Base-by-base conservation (phyloP, 2,797 vertebrate species). In the Cottoperca gobio region DNA sequence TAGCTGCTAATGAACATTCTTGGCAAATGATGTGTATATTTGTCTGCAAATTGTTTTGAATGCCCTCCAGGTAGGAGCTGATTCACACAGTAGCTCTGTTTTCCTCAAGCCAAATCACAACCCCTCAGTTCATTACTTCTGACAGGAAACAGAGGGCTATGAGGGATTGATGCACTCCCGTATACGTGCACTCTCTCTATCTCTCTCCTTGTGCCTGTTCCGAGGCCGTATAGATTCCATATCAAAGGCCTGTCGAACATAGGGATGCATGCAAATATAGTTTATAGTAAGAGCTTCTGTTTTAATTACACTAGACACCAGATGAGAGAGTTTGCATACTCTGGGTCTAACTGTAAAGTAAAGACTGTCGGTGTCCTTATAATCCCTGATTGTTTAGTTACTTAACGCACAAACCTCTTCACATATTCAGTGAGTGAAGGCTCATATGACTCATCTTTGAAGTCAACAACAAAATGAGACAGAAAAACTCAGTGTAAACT, bases 121-220 rank as follows among this genome's bases (percentile, higher is more conserved):
- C 58, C 84, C 85, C 82, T 84, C 80, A 78, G 79, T 88, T 92
- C 86, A 89, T 81, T 88, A 89, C 60, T 77, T 67, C 86, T 88
- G 88, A 91, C 87, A 82, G 78, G 62, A 85, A 85, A 86, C 89
- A 90, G 84, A 83, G 78, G 84, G 69, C 75, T 75, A 45, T 73
- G 86, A 86, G 74, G 77, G 85, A 86, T 61, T 81, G 79, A 85
- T 83, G 79, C 73, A 40, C 79, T 79, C 73, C 3, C 54, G 65
- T 23, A 53, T 73, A 62, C 67, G 46, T 21, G 42, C 79, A n/a
- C 17, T 26, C 35, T 46, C 58, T 61, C 67, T 57, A 58, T 12
- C 57, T 61, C 67, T 60, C 58, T 12, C 59, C 80, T 66, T 24
- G 42, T 55, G 74, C 35, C 68, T 17, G 31, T 76, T 81, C 69